Evolutionary conservation across 2,113 vertebrate species (phyloP).

Genomic region (Dermatemys mawii): DNA sequence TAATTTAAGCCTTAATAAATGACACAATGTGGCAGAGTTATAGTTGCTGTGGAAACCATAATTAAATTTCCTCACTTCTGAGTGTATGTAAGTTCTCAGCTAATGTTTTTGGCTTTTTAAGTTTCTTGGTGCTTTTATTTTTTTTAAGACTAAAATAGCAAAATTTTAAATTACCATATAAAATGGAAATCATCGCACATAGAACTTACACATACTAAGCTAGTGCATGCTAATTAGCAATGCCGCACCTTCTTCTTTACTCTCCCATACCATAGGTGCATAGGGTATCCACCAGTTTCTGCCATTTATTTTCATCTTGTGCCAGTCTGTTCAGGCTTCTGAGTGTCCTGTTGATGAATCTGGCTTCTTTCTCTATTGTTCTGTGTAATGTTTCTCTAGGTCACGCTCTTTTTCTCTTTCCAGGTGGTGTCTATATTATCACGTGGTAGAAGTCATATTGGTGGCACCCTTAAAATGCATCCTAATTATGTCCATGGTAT

Average conservation of each 20-base stretch:
- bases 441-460: not conserved
- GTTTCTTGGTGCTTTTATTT: not conserved
- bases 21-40: not conserved
- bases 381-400: not conserved
- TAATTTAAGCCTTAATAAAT: not conserved
- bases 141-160: not conserved
- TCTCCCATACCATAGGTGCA: not conserved
- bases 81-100: not conserved
- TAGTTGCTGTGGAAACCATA: not conserved
- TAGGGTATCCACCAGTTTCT: not conserved
- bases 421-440: not conserved
- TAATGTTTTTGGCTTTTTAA: not conserved
- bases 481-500: too few relatives aligned
- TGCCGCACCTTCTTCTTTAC: not conserved
- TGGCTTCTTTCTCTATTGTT: not conserved
- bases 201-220: not conserved
- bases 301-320: not conserved
- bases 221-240: not conserved
- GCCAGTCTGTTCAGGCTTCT: not conserved
- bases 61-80: not conserved
- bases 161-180: not conserved
- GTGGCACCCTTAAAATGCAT: not conserved
- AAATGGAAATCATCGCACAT: not conserved
- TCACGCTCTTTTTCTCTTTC: not conserved
- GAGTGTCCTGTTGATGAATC: not conserved